These are phyloP conservation scores for Actias luna DNA, from an alignment of 2,888 invertebrate genomes.

Conservation along the genomic window DNA sequence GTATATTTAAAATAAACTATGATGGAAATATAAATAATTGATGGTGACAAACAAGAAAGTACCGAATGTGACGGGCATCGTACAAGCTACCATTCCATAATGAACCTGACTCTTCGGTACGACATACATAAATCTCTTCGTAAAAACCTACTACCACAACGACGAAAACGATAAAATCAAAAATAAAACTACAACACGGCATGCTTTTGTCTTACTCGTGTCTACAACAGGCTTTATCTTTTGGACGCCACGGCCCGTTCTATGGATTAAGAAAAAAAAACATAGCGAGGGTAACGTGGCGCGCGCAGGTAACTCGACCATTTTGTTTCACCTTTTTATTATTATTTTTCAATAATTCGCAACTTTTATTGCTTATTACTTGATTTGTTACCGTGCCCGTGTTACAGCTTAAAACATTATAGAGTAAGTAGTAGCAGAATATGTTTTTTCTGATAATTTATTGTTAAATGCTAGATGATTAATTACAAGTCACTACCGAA, in stretches of 20 bases:
- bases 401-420: constrained; percentile 60
- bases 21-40: background rate
- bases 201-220: constrained; percentile 76
- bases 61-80: background rate
- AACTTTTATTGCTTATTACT: constrained; percentile 75
- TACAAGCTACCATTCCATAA: constrained; percentile 35
- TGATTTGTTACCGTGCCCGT: constrained; percentile 61
- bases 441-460: constrained; percentile 17
- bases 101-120: constrained; percentile 33
- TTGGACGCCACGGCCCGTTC: constrained; percentile 52
- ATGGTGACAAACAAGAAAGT: background rate
- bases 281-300: constrained; percentile 48
- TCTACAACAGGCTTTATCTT: constrained; percentile 73
- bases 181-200: constrained; percentile 69
- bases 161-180: constrained; percentile 67
- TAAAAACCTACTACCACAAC: constrained; percentile 52
- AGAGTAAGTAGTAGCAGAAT: constrained; percentile 63
- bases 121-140: constrained; percentile 49
- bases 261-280: constrained; percentile 39
- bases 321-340: constrained; percentile 65
- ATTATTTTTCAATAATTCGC: constrained; percentile 74
- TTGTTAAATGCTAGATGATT: background rate
- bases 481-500: background rate
- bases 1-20: background rate
- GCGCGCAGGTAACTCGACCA: constrained; percentile 72